Evolutionary conservation across 2,113 vertebrate genomes (phyloP).

Genomic region (Triplophysa dalaica): DNA sequence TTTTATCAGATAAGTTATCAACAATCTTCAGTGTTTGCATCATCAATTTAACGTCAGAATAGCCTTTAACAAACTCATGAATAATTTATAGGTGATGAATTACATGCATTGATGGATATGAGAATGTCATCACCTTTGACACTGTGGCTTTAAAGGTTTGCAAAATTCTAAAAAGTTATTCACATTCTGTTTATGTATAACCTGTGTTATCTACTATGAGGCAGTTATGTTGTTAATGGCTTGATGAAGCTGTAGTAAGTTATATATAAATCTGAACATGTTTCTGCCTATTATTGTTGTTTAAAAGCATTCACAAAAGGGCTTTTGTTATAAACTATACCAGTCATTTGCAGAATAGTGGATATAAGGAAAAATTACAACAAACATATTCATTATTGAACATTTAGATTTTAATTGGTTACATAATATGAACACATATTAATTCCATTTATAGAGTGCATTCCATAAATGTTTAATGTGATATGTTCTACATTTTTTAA

Average conservation of each 20-base stretch:
- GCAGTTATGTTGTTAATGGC: neutral
- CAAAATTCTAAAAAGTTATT: neutral
- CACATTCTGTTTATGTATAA: constrained; percentile 16
- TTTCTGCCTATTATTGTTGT: too few relatives aligned
- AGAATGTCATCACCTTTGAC: constrained; percentile 17
- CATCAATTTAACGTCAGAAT: neutral
- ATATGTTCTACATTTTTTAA: too few relatives aligned
- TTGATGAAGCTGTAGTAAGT: too few relatives aligned
- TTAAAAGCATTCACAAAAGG: too few relatives aligned
- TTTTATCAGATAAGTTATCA: neutral
- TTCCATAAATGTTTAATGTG: too few relatives aligned
- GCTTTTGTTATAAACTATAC: too few relatives aligned
- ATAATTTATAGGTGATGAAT: neutral
- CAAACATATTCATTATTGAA: too few relatives aligned
- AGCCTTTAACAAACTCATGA: neutral
- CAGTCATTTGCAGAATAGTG: too few relatives aligned
- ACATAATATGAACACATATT: neutral
- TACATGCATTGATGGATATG: neutral
- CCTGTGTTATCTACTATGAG: neutral
- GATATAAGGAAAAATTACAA: too few relatives aligned
- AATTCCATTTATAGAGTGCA: too few relatives aligned
- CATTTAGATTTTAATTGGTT: neutral
- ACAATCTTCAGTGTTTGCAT: neutral
- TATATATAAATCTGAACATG: neutral
- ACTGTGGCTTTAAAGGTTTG: neutral